Conservation (phyloP, 2,797 vertebrate species). For the Sebastes aleutianus region DNA sequence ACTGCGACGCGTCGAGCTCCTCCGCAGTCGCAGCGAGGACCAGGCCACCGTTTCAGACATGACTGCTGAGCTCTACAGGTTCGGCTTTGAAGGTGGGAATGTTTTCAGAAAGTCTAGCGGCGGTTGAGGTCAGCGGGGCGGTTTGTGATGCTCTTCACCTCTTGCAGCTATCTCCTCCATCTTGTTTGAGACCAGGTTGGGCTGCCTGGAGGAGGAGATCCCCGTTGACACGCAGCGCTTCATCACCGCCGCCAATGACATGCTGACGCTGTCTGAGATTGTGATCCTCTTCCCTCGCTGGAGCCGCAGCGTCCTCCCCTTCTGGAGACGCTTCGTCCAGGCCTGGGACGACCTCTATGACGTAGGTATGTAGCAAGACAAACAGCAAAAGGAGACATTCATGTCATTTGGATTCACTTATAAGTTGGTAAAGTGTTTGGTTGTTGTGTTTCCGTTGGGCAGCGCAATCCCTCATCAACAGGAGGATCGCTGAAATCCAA, state of each 20-base stretch:
- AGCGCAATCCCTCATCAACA: conserved; percentile 74
- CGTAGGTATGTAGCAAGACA: conserved; percentile 66
- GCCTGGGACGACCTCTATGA: conserved; percentile 82
- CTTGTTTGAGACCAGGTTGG: conserved; percentile 82
- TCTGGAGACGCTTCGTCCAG: conserved; percentile 79
- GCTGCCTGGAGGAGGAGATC: conserved; percentile 82
- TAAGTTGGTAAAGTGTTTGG: neutral
- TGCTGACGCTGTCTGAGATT: conserved; percentile 73
- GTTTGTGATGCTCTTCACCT: neutral
- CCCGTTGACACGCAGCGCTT: conserved; percentile 77
- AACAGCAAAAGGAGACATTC: too few relatives aligned
- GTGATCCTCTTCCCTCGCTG: conserved; percentile 78
- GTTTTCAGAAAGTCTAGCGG: neutral
- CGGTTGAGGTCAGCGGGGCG: fast-evolving
- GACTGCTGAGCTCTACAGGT: conserved; percentile 81
- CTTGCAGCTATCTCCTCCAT: conserved; percentile 76
- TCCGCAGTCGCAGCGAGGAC: conserved; percentile 72
- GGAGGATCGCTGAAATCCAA: conserved; percentile 62
- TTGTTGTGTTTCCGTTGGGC: neutral
- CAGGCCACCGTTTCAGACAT: conserved; percentile 66
- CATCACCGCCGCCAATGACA: conserved; percentile 71
- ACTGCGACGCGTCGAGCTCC: conserved; percentile 70
- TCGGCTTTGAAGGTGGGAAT: conserved; percentile 81
- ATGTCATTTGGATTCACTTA: fast-evolving
- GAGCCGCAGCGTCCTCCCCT: conserved; percentile 75